Evolutionary conservation across 2,113 vertebrate genomes (phyloP).

Genomic region (Aramus guarauna): DNA sequence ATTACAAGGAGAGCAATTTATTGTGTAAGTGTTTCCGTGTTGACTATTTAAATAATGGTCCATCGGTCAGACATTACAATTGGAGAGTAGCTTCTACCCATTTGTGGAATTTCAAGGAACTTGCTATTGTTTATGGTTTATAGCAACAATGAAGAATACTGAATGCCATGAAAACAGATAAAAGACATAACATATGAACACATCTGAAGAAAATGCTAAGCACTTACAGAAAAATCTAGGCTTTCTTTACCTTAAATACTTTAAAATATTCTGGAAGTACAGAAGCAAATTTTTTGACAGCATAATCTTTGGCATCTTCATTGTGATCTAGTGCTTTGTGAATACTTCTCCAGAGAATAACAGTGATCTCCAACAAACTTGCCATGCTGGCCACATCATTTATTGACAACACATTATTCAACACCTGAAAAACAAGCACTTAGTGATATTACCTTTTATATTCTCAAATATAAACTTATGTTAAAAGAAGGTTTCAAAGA

Average conservation of each 20-base stretch:
- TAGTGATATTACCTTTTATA: not conserved
- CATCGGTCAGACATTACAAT: not conserved
- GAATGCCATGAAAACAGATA: not conserved
- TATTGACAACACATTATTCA: conserved; percentile 73
- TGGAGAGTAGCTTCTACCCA: not conserved
- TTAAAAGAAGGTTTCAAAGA: not conserved
- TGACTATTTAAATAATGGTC: not conserved
- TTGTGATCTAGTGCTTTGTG: conserved; percentile 81
- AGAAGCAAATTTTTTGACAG: conserved; percentile 82
- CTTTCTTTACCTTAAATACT: conserved; percentile 82
- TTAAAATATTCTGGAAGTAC: conserved; percentile 88
- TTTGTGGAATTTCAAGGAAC: not conserved
- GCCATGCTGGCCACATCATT: conserved; percentile 79
- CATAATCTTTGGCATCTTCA: conserved; percentile 80
- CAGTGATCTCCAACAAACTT: conserved; percentile 86
- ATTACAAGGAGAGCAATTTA: not conserved
- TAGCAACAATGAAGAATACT: not conserved
- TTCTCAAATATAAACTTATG: not conserved
- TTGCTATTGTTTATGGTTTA: not conserved
- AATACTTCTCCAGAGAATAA: conserved; percentile 93
- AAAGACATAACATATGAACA: not conserved
- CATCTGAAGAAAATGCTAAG: not conserved
- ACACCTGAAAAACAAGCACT: conserved; percentile 68
- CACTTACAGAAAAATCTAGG: not conserved
- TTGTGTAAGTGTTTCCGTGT: not conserved